A percentile compares a stretch with the other conserved stretches of the same genome.
phyloP scores from a whole-genome alignment of 2,888 invertebrate species.

The Ferdinandea cuprea region DNA sequence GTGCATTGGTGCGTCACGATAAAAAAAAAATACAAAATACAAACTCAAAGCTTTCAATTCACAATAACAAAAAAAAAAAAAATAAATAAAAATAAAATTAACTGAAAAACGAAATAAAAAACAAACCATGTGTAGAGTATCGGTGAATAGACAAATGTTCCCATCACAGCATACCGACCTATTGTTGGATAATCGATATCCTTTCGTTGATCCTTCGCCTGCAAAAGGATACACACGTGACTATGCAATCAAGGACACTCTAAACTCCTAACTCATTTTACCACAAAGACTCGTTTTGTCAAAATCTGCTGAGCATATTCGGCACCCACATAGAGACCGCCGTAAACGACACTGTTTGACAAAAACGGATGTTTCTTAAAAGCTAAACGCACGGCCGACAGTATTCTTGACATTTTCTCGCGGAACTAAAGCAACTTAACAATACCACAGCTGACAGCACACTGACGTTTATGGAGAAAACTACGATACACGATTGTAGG shows the following conservation, averaged over 20 bases:
- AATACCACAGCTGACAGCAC: slow-evolving; percentile 21
- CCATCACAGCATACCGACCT: slow-evolving; percentile 86
- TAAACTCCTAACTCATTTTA: slow-evolving; percentile 23
- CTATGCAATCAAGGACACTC: slow-evolving; percentile 18
- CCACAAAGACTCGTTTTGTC: slow-evolving; percentile 87
- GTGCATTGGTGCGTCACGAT: slow-evolving; percentile 45
- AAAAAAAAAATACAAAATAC: slow-evolving; percentile 12
- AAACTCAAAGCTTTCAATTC: slow-evolving; percentile 51
- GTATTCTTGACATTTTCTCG: slow-evolving; percentile 54
- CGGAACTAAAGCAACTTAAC: slow-evolving; percentile 37
- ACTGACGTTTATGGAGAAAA: slow-evolving; percentile 55
- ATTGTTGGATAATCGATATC: slow-evolving; percentile 84
- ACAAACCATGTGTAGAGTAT: slow-evolving; percentile 86
- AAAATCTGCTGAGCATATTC: slow-evolving; percentile 91
- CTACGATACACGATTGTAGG: background rate
- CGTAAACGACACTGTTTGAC: slow-evolving; percentile 87
- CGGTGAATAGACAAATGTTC: slow-evolving; percentile 86
- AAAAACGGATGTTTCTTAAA: slow-evolving; percentile 84
- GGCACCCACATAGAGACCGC: slow-evolving; percentile 90
- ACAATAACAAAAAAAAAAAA: slow-evolving; percentile 13
- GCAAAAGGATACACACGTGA: slow-evolving; percentile 34
- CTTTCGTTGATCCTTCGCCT: slow-evolving; percentile 76
- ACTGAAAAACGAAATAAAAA: slow-evolving; percentile 76
- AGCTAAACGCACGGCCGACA: slow-evolving; percentile 29
- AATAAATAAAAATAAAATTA: slow-evolving; percentile 46